These are phyloP conservation scores for Ancistrus triradiatus DNA, from an alignment of 2,113 vertebrate species.

Conservation along the genomic window DNA sequence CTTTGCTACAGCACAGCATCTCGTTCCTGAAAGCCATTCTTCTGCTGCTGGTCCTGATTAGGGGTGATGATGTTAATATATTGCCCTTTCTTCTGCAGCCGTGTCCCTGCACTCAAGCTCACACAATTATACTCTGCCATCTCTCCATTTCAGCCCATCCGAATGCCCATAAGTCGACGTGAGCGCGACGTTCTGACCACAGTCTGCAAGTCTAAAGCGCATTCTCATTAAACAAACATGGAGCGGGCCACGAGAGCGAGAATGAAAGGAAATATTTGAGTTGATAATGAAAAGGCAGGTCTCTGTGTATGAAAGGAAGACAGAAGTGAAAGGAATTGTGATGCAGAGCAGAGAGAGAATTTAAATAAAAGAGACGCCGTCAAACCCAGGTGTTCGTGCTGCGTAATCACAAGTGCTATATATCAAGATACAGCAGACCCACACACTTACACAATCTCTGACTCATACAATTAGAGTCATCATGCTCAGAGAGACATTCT, in stretches of 20 bases:
- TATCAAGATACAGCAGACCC: too few relatives aligned
- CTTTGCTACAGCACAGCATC: background rate
- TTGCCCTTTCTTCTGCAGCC: background rate
- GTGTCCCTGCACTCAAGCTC: background rate
- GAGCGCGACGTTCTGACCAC: background rate
- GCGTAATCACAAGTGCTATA: too few relatives aligned
- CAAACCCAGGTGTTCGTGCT: conserved; percentile 39
- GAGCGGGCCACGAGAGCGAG: background rate
- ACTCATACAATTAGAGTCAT: too few relatives aligned
- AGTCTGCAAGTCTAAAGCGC: conserved; percentile 15
- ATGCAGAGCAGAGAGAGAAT: conserved; percentile 18
- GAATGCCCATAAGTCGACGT: background rate
- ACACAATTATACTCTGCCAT: conserved; percentile 12
- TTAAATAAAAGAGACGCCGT: conserved; percentile 32
- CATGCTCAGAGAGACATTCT: too few relatives aligned
- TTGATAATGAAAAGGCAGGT: conserved; percentile 24
- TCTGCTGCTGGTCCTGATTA: background rate
- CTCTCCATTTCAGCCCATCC: background rate
- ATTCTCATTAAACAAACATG: conserved; percentile 41
- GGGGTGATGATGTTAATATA: conserved; percentile 2
- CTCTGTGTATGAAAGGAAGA: conserved; percentile 32
- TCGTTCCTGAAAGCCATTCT: background rate
- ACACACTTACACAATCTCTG: too few relatives aligned
- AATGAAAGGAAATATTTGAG: conserved; percentile 24
- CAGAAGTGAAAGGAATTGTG: conserved; percentile 27